Percentiles rank a stretch among this genome's conserved stretches.
phyloP scores from a whole-genome alignment of 2,113 vertebrate species.

The Pelmatolapia mariae region DNA sequence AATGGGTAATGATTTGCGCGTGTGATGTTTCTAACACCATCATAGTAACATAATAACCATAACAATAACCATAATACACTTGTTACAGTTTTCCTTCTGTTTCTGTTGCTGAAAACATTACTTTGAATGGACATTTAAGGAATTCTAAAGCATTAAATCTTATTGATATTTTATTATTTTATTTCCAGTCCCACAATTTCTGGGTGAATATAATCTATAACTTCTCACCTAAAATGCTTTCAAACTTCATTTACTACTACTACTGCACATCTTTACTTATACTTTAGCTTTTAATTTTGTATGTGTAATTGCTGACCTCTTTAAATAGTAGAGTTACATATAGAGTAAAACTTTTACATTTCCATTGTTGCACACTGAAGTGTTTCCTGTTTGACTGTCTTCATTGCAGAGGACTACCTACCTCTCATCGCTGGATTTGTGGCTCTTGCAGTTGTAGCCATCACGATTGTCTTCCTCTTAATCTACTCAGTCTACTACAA shows the following conservation, averaged over 20 bases:
- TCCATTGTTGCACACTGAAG: background rate
- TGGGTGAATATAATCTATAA: background rate
- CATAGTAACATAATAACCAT: background rate
- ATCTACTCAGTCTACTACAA: slow-evolving; percentile 78
- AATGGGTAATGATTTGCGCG: background rate
- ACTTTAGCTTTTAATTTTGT: background rate
- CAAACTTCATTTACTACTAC: background rate
- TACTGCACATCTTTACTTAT: background rate
- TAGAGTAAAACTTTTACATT: background rate
- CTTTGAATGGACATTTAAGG: background rate
- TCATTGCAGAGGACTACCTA: slow-evolving; percentile 70
- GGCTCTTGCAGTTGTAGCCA: slow-evolving; percentile 59
- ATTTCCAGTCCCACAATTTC: background rate
- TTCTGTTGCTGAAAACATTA: background rate
- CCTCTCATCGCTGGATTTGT: slow-evolving; percentile 72
- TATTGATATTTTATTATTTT: background rate
- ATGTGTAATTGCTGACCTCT: background rate
- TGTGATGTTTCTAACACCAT: background rate
- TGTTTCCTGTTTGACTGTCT: background rate
- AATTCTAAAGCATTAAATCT: background rate
- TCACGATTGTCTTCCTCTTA: slow-evolving; percentile 60
- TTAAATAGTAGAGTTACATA: background rate
- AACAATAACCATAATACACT: background rate
- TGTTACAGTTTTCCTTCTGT: background rate
- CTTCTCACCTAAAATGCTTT: background rate